Evolutionary conservation across 2,888 invertebrate species (phyloP), one percentile per base, ranked within the genome.

Genomic region (Mesorhabditis belari): DNA sequence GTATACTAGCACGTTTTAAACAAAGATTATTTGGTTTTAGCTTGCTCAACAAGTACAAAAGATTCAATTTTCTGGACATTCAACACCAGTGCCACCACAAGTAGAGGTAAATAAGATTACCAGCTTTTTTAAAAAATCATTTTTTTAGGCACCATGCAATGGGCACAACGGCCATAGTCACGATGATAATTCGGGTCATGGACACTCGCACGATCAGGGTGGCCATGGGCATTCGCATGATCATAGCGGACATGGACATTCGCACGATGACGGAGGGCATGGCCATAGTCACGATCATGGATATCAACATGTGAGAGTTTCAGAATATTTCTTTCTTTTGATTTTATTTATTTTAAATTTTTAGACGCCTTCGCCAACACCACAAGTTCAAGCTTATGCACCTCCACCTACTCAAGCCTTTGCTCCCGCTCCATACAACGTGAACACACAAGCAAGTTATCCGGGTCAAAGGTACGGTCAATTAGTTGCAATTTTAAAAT

Each of bases 231-330:
- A 58, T 5, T 55, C 27, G 26, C 51, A 52, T 49, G 60, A 29
- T 2, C n/a, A 23, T 50, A 51, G 17, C 5, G 21, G 52, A 17
- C 64, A 64, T 44, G 64, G 64, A 12, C 64, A 64, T 52, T 58
- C 61, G 1, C 65, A 60, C 24, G 35, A 51, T 35, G 35, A 44
- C 49, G 63, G 53, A 9, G 57, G 35, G 12, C 60, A 61, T 50
- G 60, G 60, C 6, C 60, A 57, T 21, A 57, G 60, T 12, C 63
- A 63, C 51, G 57, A 58, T n/a, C n/a, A n/a, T n/a, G n/a, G n/a
- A n/a, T n/a, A n/a, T n/a, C n/a, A 19, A 5, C 21, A 49, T n/a
- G 21, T 52, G 6, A 4, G 6, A 5, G 25, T 5, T 52, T 52
- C 5, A 24, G n/a, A 24, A 35, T 1, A 23, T 5, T 25, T 27